phyloP scores from a whole-genome alignment of 1,140 invertebrate genomes.

The Sarcophaga bullata region DNA sequence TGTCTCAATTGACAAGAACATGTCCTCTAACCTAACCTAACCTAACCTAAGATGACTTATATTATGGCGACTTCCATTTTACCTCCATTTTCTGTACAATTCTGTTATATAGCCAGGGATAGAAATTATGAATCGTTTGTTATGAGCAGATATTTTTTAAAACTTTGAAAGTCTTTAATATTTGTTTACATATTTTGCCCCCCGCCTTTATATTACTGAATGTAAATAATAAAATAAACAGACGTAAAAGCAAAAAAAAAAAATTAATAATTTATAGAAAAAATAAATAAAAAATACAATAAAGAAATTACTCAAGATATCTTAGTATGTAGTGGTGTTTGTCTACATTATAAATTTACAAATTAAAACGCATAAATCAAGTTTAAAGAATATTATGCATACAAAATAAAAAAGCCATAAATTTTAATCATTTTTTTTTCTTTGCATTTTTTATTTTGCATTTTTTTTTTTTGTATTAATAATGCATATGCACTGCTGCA shows the following conservation, averaged over 20 bases:
- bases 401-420: constrained; percentile 40
- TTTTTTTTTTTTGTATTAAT: constrained; percentile 18
- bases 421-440: constrained; percentile 7
- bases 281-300: neutral
- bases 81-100: too few species aligned
- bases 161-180: neutral
- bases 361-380: constrained; percentile 38
- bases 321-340: too few species aligned
- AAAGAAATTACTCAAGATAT: neutral
- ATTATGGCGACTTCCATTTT: too few species aligned
- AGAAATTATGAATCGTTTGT: too few species aligned
- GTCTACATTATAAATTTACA: neutral
- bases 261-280: too few species aligned
- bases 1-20: too few species aligned
- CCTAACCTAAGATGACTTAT: too few species aligned
- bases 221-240: neutral
- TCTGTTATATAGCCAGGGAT: too few species aligned
- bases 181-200: too few species aligned
- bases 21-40: too few species aligned
- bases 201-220: too few species aligned
- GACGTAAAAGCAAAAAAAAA: neutral
- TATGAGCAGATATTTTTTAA: too few species aligned
- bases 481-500: constrained; percentile 31
- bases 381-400: constrained; percentile 36
- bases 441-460: constrained; percentile 5